phyloP scores from a whole-genome alignment of 2,888 invertebrate species.

The Exephanes ischioxanthus region DNA sequence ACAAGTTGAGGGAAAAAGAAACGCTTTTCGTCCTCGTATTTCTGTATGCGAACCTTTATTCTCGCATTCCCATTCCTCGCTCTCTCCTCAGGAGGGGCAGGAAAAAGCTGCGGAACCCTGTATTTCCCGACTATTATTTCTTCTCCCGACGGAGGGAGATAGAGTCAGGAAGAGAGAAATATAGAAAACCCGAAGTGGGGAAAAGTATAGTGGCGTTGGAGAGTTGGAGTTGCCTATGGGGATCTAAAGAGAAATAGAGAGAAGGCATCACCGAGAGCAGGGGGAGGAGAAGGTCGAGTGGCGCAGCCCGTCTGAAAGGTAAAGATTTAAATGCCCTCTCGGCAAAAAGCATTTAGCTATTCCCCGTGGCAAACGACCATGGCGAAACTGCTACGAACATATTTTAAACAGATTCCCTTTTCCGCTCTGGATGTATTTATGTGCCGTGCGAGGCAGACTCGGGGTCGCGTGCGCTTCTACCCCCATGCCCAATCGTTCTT shows the following conservation, averaged over 20 bases:
- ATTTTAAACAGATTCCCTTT: constrained; percentile 85
- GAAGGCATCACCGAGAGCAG: constrained; percentile 40
- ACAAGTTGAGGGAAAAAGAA: constrained; percentile 42
- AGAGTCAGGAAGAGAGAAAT: constrained; percentile 47
- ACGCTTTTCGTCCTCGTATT: constrained; percentile 37
- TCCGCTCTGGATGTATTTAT: constrained; percentile 82
- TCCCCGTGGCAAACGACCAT: constrained; percentile 85
- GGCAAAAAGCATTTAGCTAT: constrained; percentile 85
- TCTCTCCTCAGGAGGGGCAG: not conserved
- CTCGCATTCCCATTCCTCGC: constrained; percentile 13
- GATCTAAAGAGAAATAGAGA: constrained; percentile 47
- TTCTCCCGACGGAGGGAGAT: constrained; percentile 38
- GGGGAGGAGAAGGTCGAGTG: constrained; percentile 49
- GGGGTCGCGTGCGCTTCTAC: constrained; percentile 66
- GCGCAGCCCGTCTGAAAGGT: constrained; percentile 76
- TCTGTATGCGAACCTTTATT: constrained; percentile 36
- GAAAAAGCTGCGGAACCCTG: constrained; percentile 51
- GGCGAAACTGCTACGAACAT: constrained; percentile 82
- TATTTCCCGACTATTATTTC: constrained; percentile 58
- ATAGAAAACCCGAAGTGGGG: constrained; percentile 47
- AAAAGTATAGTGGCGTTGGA: constrained; percentile 5
- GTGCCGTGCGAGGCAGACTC: constrained; percentile 77
- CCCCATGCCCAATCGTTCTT: constrained; percentile 67
- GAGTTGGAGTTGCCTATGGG: constrained; percentile 12
- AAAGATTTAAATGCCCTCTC: constrained; percentile 84